Evolutionary conservation across 2,113 vertebrate species (phyloP).

Genomic region (Mastomys coucha): DNA sequence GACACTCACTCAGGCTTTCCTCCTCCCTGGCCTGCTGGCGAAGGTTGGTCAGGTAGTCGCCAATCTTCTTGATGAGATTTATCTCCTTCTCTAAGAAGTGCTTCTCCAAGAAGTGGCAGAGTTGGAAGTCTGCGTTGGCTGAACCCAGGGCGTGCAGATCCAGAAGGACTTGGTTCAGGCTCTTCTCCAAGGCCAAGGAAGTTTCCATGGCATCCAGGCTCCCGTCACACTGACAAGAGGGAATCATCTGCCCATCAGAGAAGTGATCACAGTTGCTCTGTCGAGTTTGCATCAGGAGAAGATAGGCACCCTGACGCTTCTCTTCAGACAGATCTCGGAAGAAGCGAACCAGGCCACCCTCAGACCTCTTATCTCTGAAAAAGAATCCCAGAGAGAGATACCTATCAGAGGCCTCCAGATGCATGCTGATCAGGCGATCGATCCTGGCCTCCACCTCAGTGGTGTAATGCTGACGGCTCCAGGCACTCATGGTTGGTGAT

Average conservation of each 20-base stretch:
- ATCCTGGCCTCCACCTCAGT: constrained; percentile 30
- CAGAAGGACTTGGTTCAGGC: constrained; percentile 67
- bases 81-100: constrained; percentile 66
- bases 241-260: constrained; percentile 81
- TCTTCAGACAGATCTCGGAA: constrained; percentile 89
- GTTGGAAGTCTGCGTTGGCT: constrained; percentile 20
- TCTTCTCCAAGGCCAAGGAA: constrained; percentile 74
- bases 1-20: constrained; percentile 42
- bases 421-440: constrained; percentile 51
- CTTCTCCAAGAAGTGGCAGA: constrained; percentile 58
- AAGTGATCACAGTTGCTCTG: constrained; percentile 83
- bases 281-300: constrained; percentile 87
- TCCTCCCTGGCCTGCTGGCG: neutral
- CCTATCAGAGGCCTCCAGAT: constrained; percentile 45
- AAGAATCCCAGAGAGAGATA: constrained; percentile 83
- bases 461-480: constrained; percentile 50
- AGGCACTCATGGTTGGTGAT: constrained; percentile 21
- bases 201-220: constrained; percentile 55
- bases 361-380: constrained; percentile 86
- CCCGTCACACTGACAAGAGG: constrained; percentile 50
- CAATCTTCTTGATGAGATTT: constrained; percentile 71
- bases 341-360: constrained; percentile 86
- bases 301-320: constrained; percentile 86
- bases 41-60: constrained; percentile 30
- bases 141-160: constrained; percentile 71